Evolutionary conservation across 2,888 invertebrate species (phyloP).

Genomic region (Cantharis rustica): DNA sequence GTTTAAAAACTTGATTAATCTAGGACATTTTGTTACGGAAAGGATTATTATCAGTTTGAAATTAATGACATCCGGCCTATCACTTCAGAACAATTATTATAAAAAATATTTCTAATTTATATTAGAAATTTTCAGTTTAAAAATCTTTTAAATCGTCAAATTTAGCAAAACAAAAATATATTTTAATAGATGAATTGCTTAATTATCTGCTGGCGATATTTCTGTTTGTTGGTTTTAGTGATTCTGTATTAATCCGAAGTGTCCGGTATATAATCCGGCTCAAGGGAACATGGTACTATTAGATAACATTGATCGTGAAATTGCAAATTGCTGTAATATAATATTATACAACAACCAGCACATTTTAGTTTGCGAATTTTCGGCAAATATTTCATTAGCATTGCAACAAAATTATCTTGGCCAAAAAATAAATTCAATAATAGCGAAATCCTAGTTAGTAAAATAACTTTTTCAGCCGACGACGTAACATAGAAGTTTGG

Average conservation of each 20-base stretch:
- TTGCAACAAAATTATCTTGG: no score
- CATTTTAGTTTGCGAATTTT: not conserved
- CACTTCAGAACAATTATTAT: not conserved
- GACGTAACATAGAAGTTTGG: no score
- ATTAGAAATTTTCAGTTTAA: no score
- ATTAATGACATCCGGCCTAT: not conserved
- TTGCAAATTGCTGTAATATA: not conserved
- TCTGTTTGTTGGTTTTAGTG: not conserved
- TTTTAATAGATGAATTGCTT: not conserved
- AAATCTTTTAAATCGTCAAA: no score
- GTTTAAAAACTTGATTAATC: not conserved
- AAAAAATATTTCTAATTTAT: not conserved
- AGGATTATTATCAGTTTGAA: not conserved
- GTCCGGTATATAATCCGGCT: not conserved
- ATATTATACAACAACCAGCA: not conserved
- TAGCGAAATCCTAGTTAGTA: no score
- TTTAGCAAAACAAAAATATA: no score
- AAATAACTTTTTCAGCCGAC: no score
- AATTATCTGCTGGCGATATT: not conserved
- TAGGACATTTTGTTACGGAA: not conserved
- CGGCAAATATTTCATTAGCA: no score
- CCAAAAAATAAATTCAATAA: no score
- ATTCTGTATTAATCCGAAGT: not conserved
- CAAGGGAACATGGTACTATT: not conserved
- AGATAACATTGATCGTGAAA: not conserved